phyloP scores from a whole-genome alignment of 2,113 vertebrate genomes.

The Bubo bubo region DNA sequence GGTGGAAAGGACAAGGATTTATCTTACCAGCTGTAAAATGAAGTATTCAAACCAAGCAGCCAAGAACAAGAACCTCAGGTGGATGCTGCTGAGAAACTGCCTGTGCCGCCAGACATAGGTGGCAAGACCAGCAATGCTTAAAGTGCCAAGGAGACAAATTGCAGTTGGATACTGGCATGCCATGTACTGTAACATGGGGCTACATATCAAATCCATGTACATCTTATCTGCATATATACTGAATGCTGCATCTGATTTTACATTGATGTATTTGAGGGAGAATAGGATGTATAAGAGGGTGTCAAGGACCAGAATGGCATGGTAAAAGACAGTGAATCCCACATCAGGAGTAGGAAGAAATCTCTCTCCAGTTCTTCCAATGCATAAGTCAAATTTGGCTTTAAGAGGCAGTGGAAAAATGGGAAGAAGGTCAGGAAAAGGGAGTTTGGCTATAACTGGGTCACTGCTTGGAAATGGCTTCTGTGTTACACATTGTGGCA shows the following conservation, averaged over 20 bases:
- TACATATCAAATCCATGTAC: background rate
- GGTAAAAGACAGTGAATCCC: background rate
- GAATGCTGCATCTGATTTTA: background rate
- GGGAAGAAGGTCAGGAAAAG: background rate
- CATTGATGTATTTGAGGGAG: background rate
- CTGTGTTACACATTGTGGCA: background rate
- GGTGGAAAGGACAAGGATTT: background rate
- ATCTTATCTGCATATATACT: background rate
- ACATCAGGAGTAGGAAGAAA: background rate
- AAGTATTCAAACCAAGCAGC: background rate
- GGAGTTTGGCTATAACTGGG: background rate
- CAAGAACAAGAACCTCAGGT: background rate
- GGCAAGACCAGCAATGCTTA: background rate
- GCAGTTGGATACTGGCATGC: accelerated
- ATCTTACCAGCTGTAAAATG: background rate
- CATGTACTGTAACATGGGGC: background rate
- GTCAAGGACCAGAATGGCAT: background rate
- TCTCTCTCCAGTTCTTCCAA: background rate
- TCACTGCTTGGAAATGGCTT: background rate
- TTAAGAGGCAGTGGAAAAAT: background rate
- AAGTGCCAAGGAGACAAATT: background rate
- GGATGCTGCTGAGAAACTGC: background rate
- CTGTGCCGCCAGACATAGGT: background rate
- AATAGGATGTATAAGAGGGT: background rate
- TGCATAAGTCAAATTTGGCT: background rate